phyloP scores from a whole-genome alignment of 2,113 vertebrate genomes.

The Limanda limanda region DNA sequence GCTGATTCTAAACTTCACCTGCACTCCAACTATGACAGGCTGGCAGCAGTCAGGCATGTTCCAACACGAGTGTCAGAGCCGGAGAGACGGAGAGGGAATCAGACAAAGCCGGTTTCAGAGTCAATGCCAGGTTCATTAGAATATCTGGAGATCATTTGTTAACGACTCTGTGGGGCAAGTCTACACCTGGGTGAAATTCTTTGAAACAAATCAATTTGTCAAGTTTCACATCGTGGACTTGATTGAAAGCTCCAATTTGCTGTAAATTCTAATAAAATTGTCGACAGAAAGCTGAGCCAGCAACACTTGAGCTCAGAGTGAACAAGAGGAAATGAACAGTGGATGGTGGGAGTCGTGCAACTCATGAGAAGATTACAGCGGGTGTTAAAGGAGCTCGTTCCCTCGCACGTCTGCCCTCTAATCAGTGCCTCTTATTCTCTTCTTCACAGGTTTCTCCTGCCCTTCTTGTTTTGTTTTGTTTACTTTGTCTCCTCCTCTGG shows the following conservation, averaged over 20 bases:
- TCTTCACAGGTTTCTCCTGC: slow-evolving; percentile 48
- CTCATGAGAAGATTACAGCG: slow-evolving; percentile 56
- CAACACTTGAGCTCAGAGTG: background rate
- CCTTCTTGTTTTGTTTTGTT: slow-evolving; percentile 13
- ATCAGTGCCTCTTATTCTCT: slow-evolving; percentile 55
- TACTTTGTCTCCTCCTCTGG: too few species aligned
- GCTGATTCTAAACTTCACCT: slow-evolving; percentile 58
- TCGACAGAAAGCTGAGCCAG: background rate
- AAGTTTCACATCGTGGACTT: background rate
- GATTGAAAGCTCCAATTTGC: background rate
- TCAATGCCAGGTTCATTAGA: background rate
- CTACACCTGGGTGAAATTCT: background rate
- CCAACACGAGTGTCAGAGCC: slow-evolving; percentile 50
- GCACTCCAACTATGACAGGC: slow-evolving; percentile 34
- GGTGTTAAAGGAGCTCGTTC: slow-evolving; percentile 22
- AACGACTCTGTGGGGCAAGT: too few species aligned
- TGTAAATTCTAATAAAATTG: background rate
- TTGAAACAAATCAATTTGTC: background rate
- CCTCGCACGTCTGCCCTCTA: slow-evolving; percentile 53
- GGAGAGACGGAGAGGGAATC: slow-evolving; percentile 40
- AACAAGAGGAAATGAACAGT: slow-evolving; percentile 24
- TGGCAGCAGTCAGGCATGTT: slow-evolving; percentile 54
- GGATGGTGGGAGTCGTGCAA: slow-evolving; percentile 10
- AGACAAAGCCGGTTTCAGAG: slow-evolving; percentile 46
- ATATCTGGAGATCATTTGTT: background rate